Evolutionary conservation across 2,797 vertebrate genomes (phyloP).

Genomic region (Poecilia velifera): DNA sequence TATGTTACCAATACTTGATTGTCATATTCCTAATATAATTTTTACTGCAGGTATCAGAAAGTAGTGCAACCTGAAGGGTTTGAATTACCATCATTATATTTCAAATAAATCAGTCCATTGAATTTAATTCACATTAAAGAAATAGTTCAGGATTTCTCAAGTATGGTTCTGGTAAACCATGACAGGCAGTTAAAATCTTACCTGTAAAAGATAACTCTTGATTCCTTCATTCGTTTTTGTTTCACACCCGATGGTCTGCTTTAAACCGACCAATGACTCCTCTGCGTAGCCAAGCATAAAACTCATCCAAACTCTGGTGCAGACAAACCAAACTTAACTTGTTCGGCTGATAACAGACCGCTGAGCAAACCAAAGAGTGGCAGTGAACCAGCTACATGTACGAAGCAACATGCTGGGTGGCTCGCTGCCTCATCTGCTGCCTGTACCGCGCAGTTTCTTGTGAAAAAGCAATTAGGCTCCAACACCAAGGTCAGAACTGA

Average conservation of each 20-base stretch:
- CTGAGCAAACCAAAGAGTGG: neutral
- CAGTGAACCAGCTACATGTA: neutral
- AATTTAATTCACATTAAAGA: neutral
- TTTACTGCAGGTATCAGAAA: neutral
- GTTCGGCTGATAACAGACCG: neutral
- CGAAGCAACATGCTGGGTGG: neutral
- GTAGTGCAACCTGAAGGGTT: neutral
- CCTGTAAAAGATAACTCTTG: neutral
- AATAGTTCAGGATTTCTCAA: neutral
- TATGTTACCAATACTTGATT: neutral
- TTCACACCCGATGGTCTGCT: neutral
- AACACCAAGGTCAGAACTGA: neutral
- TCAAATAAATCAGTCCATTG: neutral
- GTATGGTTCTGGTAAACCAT: neutral
- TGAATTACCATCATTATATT: neutral
- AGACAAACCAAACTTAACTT: neutral
- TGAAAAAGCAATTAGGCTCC: neutral
- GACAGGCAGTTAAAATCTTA: neutral
- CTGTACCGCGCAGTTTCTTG: neutral
- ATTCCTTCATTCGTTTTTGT: neutral
- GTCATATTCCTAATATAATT: neutral
- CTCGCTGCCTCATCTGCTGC: neutral
- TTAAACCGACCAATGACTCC: neutral
- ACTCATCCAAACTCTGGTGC: neutral
- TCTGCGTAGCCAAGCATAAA: neutral